Evolutionary conservation across 2,797 vertebrate species (phyloP), one percentile per base, ranked within the genome.

Genomic region (Danio aesculapii): DNA sequence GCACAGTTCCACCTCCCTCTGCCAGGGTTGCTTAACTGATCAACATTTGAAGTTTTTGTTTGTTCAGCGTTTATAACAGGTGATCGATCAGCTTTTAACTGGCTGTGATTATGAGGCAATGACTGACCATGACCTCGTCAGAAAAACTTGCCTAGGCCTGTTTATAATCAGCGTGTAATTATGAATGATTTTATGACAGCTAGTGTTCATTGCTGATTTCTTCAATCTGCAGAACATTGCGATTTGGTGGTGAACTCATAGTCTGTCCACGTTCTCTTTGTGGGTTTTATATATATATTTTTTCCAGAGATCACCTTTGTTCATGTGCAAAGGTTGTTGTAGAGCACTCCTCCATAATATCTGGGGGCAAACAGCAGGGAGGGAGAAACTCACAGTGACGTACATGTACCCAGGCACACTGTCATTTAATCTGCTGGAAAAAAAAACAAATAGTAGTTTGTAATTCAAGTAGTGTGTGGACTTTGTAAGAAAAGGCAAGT

Each of bases 291-390:
- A n/a, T n/a, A n/a, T n/a, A n/a, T n/a, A n/a, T 41, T 47, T 70
- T 0, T 43, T 79, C 63, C 6, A 46, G 44, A 66, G 9, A 49
- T 78, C 8, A 58, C 52, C 39, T n/a, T 76, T 43, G 47, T 30
- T 21, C 17, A 6, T 63, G 59, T 81, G 59, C 43, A 79, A 53
- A 72, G 62, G 62, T 68, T 67, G 62, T 68, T 67, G 30, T 12
- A 53, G 30, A 53, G 21, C 19, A 41, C 49, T 41, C 19, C 17
- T 17, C 10, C 11, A 67, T 7, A 13, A 55, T 64, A 49, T 64
- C 6, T 30, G 17, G 39, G 44, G 43, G 43, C 13, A 53, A 44
- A 62, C 14, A 74, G 50, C 30, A 17, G 69, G 52, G 16, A 73
- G 43, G 30, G n/a, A 52, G 12, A 53, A 80, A 12, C 8, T 19